Evolutionary conservation across 2,888 invertebrate genomes (phyloP).

Genomic region (Pantelozetes paolii): DNA sequence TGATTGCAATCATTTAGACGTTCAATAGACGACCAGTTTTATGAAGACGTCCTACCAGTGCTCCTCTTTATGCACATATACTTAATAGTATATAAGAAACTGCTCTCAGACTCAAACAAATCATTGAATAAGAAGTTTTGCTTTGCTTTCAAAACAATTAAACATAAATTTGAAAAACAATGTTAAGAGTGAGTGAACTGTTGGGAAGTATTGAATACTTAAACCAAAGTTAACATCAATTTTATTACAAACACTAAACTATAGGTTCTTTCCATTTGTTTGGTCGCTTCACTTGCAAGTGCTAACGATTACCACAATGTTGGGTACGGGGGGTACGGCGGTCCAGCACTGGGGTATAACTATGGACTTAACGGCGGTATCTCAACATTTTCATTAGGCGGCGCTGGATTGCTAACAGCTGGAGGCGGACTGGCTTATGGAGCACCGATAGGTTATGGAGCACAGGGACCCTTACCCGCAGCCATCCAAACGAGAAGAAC

Average conservation of each 20-base stretch:
- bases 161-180: no score
- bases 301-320: background rate
- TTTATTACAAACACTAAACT: background rate
- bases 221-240: background rate
- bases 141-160: no score
- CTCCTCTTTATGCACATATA: background rate
- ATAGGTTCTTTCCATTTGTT: background rate
- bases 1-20: background rate
- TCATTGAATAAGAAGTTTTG: no score
- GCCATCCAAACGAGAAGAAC: conserved; percentile 9
- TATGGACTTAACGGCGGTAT: background rate
- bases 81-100: background rate
- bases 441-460: background rate
- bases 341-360: background rate
- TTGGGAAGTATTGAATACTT: no score
- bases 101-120: no score
- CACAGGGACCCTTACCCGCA: background rate
- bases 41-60: background rate
- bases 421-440: background rate
- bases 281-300: background rate
- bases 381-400: no score
- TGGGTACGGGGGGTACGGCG: background rate
- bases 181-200: no score
- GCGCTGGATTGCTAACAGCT: background rate
- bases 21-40: background rate